A percentile compares a stretch with the other conserved stretches of the same genome.
Conservation (phyloP, 1,140 invertebrate species). For the Brachionus calyciflorus region DNA sequence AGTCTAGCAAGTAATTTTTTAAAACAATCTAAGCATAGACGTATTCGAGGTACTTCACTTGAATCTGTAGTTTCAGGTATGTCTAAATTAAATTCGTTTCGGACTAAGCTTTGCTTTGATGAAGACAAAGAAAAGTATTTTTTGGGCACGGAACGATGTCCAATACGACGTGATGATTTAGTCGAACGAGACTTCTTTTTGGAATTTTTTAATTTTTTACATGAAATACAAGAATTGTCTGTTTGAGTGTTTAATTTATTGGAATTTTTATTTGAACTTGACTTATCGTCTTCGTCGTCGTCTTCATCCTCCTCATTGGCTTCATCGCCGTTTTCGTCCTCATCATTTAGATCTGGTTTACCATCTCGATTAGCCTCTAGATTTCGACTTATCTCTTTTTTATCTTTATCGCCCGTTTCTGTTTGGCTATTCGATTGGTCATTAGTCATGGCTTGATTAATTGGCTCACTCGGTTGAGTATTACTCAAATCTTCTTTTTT, state of each 20-base stretch:
- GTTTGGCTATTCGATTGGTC: neutral
- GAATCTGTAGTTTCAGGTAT: conserved; percentile 4
- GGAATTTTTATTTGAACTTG: conserved; percentile 12
- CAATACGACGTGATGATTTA: neutral
- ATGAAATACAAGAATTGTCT: conserved; percentile 11
- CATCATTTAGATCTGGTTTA: neutral
- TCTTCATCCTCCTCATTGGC: conserved; percentile 25
- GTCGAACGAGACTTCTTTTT: conserved; percentile 17
- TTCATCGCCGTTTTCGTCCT: neutral
- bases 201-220: conserved; percentile 23
- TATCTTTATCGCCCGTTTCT: neutral
- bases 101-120: neutral
- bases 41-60: neutral
- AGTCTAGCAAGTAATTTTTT: neutral
- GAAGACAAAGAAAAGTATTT: neutral
- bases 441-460: neutral
- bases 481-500: neutral
- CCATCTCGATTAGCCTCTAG: neutral
- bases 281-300: conserved; percentile 12
- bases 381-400: neutral
- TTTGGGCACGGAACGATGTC: neutral
- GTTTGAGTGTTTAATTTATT: neutral
- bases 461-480: neutral
- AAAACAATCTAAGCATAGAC: conserved; percentile 10
- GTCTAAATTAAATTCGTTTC: conserved; percentile 16